Conservation (phyloP, 2,797 vertebrate genomes). For the Alectoris magna region DNA sequence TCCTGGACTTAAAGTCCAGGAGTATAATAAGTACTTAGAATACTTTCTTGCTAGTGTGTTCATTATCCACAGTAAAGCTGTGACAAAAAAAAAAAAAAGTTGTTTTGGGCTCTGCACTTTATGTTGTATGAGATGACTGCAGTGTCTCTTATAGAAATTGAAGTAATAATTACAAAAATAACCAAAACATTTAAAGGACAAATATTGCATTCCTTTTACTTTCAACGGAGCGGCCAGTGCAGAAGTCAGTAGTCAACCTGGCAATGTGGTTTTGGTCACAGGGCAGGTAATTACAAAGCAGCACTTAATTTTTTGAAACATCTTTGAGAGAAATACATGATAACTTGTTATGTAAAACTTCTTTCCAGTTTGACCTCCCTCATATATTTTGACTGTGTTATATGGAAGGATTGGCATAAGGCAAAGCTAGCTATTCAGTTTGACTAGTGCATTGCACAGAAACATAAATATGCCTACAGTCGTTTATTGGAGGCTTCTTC, state of each 20-base stretch:
- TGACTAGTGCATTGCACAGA: neutral
- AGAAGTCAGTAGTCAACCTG: neutral
- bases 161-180: neutral
- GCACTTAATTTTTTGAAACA: neutral
- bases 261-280: neutral
- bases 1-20: neutral
- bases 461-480: rapidly evolving
- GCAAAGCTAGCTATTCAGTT: neutral
- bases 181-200: neutral
- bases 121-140: neutral
- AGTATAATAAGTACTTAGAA: neutral
- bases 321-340: neutral
- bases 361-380: neutral
- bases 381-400: neutral
- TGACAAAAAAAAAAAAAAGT: neutral
- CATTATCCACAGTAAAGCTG: neutral
- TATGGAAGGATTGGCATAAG: neutral
- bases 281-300: neutral
- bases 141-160: neutral
- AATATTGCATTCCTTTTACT: neutral
- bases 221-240: neutral
- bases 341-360: neutral
- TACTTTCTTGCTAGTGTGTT: neutral
- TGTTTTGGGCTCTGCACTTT: neutral
- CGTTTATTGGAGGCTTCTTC: neutral